Conservation (phyloP, 2,888 invertebrate species). For the Nebria brevicollis region DNA sequence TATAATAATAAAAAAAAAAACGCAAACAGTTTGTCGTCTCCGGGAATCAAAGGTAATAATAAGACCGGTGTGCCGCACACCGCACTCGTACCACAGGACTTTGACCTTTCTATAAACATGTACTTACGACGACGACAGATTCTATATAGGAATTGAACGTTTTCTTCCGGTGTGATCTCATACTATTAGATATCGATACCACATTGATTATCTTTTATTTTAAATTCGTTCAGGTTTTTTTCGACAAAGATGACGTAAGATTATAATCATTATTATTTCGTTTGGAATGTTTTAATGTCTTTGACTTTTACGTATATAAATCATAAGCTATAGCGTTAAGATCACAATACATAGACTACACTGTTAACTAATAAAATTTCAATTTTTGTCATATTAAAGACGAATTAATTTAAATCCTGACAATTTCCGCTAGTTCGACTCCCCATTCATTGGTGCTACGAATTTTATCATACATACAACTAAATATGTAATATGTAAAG, state of each 20-base stretch:
- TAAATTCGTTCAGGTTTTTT: constrained; percentile 17
- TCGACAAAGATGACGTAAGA: constrained; percentile 8
- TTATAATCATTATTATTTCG: not conserved
- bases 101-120: constrained; percentile 25
- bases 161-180: constrained; percentile 39
- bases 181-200: constrained; percentile 16
- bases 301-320: too few relatives aligned
- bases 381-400: too few relatives aligned
- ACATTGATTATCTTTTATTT: constrained; percentile 17
- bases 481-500: too few relatives aligned
- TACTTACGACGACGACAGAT: not conserved
- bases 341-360: too few relatives aligned
- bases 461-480: too few relatives aligned
- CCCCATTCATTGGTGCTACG: too few relatives aligned
- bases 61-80: constrained; percentile 8
- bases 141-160: constrained; percentile 31
- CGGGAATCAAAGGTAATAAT: constrained; percentile 6
- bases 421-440: too few relatives aligned
- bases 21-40: constrained; percentile 27
- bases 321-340: too few relatives aligned
- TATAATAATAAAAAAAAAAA: constrained; percentile 25
- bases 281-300: not conserved
- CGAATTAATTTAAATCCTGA: too few relatives aligned
- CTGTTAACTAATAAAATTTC: too few relatives aligned
- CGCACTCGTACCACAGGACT: constrained; percentile 27